Evolutionary conservation across 2,797 vertebrate genomes (phyloP).

Genomic region (Acanthurus tractus): DNA sequence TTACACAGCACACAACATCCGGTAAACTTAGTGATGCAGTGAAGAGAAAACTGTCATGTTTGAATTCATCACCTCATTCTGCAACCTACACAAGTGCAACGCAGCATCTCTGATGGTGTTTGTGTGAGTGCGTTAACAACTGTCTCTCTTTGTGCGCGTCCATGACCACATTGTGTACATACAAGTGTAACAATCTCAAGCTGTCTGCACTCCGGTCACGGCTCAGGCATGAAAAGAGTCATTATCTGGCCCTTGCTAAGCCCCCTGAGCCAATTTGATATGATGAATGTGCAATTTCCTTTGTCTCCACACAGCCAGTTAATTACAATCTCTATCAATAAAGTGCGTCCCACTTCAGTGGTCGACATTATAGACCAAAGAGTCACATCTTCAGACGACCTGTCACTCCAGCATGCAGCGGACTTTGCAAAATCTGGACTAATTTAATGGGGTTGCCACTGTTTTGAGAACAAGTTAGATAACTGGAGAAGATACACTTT

Average conservation of each 20-base stretch:
- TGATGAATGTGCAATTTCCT: conserved; percentile 87
- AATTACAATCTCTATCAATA: conserved; percentile 85
- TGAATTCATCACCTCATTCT: background rate
- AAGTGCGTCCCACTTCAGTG: conserved; percentile 72
- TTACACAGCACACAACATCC: background rate
- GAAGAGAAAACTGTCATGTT: background rate
- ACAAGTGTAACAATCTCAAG: conserved; percentile 48
- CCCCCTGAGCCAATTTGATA: conserved; percentile 80
- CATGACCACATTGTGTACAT: conserved; percentile 20
- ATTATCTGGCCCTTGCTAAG: conserved; percentile 75
- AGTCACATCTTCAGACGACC: conserved; percentile 68
- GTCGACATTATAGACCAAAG: conserved; percentile 64
- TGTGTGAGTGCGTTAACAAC: conserved; percentile 19
- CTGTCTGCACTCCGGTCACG: conserved; percentile 71
- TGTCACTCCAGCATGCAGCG: conserved; percentile 52
- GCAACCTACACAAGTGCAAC: background rate
- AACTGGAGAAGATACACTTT: conserved; percentile 58
- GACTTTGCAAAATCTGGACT: conserved; percentile 61
- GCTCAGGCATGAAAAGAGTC: conserved; percentile 72
- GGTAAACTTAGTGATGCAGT: background rate
- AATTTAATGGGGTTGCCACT: conserved; percentile 58
- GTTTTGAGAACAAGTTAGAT: conserved; percentile 64
- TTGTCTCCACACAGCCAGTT: conserved; percentile 78
- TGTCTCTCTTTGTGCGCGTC: conserved; percentile 17
- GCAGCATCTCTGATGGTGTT: background rate